Evolutionary conservation across 1,140 invertebrate species (phyloP).

Genomic region (Drosophila auraria): DNA sequence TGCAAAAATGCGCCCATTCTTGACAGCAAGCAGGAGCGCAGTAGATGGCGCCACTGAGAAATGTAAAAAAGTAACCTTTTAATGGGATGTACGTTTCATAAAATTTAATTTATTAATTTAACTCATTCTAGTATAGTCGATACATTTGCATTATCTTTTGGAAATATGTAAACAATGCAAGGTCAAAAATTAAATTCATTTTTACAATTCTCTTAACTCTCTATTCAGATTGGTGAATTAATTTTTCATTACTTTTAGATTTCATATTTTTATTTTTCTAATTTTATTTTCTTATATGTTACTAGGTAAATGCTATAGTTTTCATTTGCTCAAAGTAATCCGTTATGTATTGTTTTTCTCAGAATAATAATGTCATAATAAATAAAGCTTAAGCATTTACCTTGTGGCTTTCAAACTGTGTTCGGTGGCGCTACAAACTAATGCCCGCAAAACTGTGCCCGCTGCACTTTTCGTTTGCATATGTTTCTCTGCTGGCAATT

Average conservation of each 20-base stretch:
- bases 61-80: background rate
- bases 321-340: no score
- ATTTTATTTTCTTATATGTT: no score
- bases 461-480: slow-evolving; percentile 52
- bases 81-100: no score
- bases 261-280: no score
- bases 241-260: no score
- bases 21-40: background rate
- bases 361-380: background rate
- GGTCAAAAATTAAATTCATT: background rate
- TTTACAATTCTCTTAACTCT: no score
- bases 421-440: background rate
- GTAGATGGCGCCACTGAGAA: slow-evolving; percentile 3
- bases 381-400: background rate
- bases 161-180: no score
- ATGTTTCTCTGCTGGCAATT: slow-evolving; percentile 57
- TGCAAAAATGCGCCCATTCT: background rate
- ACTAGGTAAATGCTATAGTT: no score
- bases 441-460: slow-evolving; percentile 31
- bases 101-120: no score
- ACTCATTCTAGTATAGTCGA: no score
- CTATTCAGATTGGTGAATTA: no score
- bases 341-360: background rate
- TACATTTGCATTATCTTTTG: no score
- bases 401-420: slow-evolving; percentile 6